Evolutionary conservation across 2,888 invertebrate genomes (phyloP).

Genomic region (Athalia rosae): DNA sequence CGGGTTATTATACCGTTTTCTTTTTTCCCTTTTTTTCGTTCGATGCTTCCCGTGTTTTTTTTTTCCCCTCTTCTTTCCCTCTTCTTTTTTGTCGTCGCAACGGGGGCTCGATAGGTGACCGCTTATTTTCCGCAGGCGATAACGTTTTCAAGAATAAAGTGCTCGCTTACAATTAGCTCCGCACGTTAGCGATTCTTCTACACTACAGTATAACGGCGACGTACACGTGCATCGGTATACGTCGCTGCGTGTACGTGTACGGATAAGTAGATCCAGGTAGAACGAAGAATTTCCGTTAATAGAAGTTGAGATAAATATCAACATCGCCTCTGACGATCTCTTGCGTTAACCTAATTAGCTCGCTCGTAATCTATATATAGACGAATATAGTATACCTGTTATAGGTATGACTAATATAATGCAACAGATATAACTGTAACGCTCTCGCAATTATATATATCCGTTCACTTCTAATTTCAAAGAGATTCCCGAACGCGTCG

Average conservation of each 20-base stretch:
- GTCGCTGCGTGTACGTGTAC: neutral
- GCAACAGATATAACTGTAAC: too few relatives aligned
- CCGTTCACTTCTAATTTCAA: too few relatives aligned
- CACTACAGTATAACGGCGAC: neutral
- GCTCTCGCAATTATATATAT: too few relatives aligned
- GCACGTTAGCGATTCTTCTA: too few relatives aligned
- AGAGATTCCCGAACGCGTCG: too few relatives aligned
- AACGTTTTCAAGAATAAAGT: slow-evolving; percentile 34
- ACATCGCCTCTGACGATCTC: slow-evolving; percentile 17
- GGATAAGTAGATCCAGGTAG: slow-evolving; percentile 52
- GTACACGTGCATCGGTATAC: neutral
- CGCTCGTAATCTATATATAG: too few relatives aligned
- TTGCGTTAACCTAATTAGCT: slow-evolving; percentile 16
- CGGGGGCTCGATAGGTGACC: slow-evolving; percentile 26
- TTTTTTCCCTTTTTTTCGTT: neutral
- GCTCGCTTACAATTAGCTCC: slow-evolving; percentile 12
- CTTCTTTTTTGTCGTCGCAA: neutral
- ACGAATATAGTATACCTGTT: too few relatives aligned
- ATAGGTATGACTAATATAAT: too few relatives aligned
- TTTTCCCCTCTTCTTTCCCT: neutral
- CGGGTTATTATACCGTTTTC: neutral
- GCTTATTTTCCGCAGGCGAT: slow-evolving; percentile 42
- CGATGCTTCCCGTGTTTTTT: neutral
- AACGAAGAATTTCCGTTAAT: slow-evolving; percentile 32
- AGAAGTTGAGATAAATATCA: slow-evolving; percentile 26